Base-by-base conservation (phyloP, 2,113 vertebrate genomes). In the Sitta europaea region DNA sequence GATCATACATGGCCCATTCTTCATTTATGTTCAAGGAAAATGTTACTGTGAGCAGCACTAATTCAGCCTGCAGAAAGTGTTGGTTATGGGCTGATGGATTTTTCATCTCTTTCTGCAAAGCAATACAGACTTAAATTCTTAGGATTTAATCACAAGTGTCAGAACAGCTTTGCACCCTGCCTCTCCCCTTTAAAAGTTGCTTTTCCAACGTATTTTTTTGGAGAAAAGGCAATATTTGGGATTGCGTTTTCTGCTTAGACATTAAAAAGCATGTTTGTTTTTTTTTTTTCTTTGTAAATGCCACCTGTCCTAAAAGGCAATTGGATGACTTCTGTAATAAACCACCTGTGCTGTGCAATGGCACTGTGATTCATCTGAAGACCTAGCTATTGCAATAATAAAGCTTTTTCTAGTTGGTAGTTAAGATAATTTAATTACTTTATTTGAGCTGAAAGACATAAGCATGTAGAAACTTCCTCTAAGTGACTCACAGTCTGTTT, bases 291-390 rank as follows among this genome's bases (percentile, higher is more conserved):
- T 38, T 29, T 38, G 73, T 42, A 91, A 95, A 94, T 89, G 70
- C 54, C 90, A 93, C 92, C 73, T 96, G 63, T 92, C 70, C 86
- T 78, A 38, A 93, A 93, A 97, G 47, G 65, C 88, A 86, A 6
- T 84, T 75, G 74, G 36, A 53, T 91, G 82, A 89, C n/a, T 94
- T 81, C 62, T 83, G 61, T 95, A 95, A 96, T 90, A 91, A 95
- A 86, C 90, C 91, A 95, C 94, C 94, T 96, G 94, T 14, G 2
- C 57, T 59, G 51, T 63, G 31, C 47, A 92, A 54, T 57, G 68
- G 87, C 80, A 86, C 71, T 3, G n/a, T 91, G 95, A 97, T 95
- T 97, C 94, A 97, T 94, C 93, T 94, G 92, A 80, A 96, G 88
- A 86, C 77, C 65, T 27, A 76, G 63, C 79, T 80, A 48, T 55